These are phyloP conservation scores for Drosophila lowei DNA, from an alignment of 1,140 invertebrate genomes.

Conservation along the genomic window DNA sequence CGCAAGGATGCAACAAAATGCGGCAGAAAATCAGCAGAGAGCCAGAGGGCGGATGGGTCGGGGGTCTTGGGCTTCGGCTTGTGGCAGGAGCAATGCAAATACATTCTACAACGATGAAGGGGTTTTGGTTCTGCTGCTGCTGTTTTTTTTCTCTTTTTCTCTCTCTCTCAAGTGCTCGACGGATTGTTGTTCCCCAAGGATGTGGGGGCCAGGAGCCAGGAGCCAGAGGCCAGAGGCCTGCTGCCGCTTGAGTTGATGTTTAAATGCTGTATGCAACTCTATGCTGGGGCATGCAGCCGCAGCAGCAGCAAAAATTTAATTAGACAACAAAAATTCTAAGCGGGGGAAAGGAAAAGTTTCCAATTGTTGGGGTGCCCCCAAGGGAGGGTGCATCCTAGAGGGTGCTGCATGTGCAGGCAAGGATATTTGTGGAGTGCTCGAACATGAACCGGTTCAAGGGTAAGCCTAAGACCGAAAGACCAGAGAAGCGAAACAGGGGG, in stretches of 20 bases:
- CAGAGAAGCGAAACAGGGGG: neutral
- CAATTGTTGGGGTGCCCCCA: conserved; percentile 3
- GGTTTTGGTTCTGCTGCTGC: conserved; percentile 36
- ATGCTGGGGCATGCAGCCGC: conserved; percentile 32
- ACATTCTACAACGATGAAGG: conserved; percentile 23
- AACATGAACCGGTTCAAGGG: conserved; percentile 68
- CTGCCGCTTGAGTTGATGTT: conserved; percentile 54
- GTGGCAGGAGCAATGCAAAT: conserved; percentile 62
- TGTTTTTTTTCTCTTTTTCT: conserved; percentile 3
- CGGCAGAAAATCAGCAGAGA: conserved; percentile 66
- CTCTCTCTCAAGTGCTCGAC: conserved; percentile 43
- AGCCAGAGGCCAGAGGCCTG: neutral
- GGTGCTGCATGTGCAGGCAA: conserved; percentile 34
- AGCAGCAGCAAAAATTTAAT: conserved; percentile 63
- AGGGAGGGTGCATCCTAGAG: neutral
- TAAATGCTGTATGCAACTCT: conserved; percentile 64
- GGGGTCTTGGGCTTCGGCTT: too few species aligned
- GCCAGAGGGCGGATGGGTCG: neutral
- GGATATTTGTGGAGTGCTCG: conserved; percentile 46
- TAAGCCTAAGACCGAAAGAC: conserved; percentile 26
- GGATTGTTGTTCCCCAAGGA: conserved; percentile 42
- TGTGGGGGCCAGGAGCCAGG: neutral
- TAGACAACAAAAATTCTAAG: conserved; percentile 65
- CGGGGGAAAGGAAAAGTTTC: conserved; percentile 34
- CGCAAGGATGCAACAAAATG: conserved; percentile 72